Base-by-base conservation (phyloP, 2,888 invertebrate genomes). In the Ctenicera cuprea region DNA sequence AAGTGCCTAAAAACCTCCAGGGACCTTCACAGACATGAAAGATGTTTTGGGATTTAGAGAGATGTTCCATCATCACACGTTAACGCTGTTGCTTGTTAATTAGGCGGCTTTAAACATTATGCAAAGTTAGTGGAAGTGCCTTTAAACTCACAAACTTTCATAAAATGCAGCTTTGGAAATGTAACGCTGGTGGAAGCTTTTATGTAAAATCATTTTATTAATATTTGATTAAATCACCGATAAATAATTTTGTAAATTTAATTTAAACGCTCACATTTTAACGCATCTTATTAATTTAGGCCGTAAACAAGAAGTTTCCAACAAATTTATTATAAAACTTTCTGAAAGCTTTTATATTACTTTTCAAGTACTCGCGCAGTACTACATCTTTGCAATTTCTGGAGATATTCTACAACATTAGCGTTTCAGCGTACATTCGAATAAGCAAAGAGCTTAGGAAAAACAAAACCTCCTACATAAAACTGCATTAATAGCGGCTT, bases 21-120 rank as follows among this genome's bases (percentile, higher is more conserved):
- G 59, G 59, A 38, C 18, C 22, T 5, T 38, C 22, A 38, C 16
- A 59, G 59, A 59, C 38, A 38, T 59, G 59, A 59, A 30, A 59
- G 33, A 33, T 59, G 38, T 33, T 59, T 37, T 59, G 59, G 59
- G 38, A 38, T 59, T 59, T 59, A n/a, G 59, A 38, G 59, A 59
- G 59, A 59, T 41, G 59, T 20, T 59, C 38, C 59, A 38, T 59
- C 59, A 38, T 59, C 59, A 59, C 59, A 38, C 59, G 38, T 59
- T 59, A 59, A 59, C 59, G 38, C 30, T 59, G 59, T 38, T 59
- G 59, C 59, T 38, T 59, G 20, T 59, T 59, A 59, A 59, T 59
- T 59, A 59, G 59, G 59, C 59, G 38, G 59, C 30, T 59, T 59
- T 59, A 59, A 59, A 59, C 59, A 59, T 59, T 59, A 59, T 59